Evolutionary conservation across 2,113 vertebrate species (phyloP).

Genomic region (Bujurquina vittata): DNA sequence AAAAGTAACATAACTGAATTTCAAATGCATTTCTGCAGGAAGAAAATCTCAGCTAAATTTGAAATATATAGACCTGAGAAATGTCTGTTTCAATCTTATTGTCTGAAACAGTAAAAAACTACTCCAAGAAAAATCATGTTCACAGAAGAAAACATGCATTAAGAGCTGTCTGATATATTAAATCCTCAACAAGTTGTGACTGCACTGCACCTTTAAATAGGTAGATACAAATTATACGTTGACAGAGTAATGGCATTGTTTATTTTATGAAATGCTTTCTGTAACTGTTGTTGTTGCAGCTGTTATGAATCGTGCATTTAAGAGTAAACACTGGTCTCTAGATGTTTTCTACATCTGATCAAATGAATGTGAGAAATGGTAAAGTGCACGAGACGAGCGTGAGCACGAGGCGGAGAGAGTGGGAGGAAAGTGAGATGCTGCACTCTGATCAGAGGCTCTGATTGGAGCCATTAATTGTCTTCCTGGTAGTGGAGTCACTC

Average conservation of each 20-base stretch:
- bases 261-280: background rate
- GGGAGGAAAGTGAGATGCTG: background rate
- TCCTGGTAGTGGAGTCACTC: conserved; percentile 16
- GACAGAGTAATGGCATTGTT: background rate
- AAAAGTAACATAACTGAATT: background rate
- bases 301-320: background rate
- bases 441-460: conserved; percentile 15
- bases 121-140: background rate
- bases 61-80: background rate
- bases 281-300: background rate
- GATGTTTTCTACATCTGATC: background rate
- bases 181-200: no score
- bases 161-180: background rate
- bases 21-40: background rate
- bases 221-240: background rate
- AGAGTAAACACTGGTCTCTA: background rate
- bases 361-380: background rate
- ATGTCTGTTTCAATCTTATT: background rate
- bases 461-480: conserved; percentile 45
- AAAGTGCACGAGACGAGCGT: background rate
- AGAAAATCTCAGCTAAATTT: background rate
- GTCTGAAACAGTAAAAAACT: background rate
- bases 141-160: background rate
- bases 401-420: background rate
- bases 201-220: background rate